Evolutionary conservation across 1,140 invertebrate species (phyloP).

Genomic region (Heterodera schachtii): DNA sequence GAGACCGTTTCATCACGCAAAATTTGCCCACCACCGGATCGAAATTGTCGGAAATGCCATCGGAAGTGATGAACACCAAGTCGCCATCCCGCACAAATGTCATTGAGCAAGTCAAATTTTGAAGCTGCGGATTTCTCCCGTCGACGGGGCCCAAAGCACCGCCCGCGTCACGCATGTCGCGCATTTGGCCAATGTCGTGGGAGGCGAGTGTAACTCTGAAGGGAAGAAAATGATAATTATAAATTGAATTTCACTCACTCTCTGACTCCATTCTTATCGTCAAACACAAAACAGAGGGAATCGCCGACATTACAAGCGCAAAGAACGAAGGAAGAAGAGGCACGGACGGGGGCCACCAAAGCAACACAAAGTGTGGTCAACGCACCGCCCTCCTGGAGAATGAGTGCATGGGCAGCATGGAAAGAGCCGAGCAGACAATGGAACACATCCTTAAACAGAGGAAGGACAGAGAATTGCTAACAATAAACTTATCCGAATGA

Average conservation of each 20-base stretch:
- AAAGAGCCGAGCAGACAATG: slow-evolving; percentile 79
- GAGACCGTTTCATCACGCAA: slow-evolving; percentile 71
- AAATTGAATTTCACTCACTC: slow-evolving; percentile 66
- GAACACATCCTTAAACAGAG: slow-evolving; percentile 75
- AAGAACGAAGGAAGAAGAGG: slow-evolving; percentile 74
- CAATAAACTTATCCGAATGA: background rate
- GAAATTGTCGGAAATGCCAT: slow-evolving; percentile 90
- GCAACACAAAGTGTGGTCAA: slow-evolving; percentile 81
- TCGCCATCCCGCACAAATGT: slow-evolving; percentile 78
- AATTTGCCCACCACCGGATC: slow-evolving; percentile 91
- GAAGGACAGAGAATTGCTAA: background rate
- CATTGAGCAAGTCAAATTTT: slow-evolving; percentile 85
- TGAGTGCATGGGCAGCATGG: slow-evolving; percentile 83
- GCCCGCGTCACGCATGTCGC: slow-evolving; percentile 87
- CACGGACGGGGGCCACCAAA: slow-evolving; percentile 65
- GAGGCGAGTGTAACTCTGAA: slow-evolving; percentile 73
- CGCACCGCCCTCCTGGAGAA: slow-evolving; percentile 82
- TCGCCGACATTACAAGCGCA: slow-evolving; percentile 90
- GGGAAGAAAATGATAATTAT: background rate
- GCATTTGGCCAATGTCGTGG: slow-evolving; percentile 83
- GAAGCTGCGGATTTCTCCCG: slow-evolving; percentile 83
- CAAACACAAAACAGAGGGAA: slow-evolving; percentile 84
- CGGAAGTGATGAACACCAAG: slow-evolving; percentile 84
- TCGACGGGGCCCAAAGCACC: slow-evolving; percentile 86
- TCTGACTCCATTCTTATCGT: slow-evolving; percentile 75